Percentiles rank a stretch among this genome's conserved stretches.
phyloP scores from a whole-genome alignment of 2,113 vertebrate species.

The Andinoacara biseriatus region DNA sequence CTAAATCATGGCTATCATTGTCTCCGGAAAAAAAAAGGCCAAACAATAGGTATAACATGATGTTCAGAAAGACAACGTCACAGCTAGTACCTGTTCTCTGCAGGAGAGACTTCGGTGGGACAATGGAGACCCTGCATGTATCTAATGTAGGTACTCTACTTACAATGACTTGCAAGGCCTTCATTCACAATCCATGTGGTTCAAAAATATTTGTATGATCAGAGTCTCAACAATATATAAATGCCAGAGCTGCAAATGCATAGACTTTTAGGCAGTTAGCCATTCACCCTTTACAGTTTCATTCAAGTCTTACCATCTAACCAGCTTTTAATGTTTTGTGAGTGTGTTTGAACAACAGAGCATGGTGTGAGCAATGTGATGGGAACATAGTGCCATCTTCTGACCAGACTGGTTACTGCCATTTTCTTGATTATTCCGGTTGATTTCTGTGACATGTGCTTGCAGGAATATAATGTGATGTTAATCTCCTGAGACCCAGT shows the following conservation, averaged over 20 bases:
- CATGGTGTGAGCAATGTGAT: slow-evolving; percentile 5
- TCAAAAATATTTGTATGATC: slow-evolving; percentile 13
- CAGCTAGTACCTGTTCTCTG: neutral
- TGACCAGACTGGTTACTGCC: slow-evolving; percentile 42
- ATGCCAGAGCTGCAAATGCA: slow-evolving; percentile 12
- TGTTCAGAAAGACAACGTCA: neutral
- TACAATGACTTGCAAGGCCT: neutral
- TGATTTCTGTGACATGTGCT: slow-evolving; percentile 51
- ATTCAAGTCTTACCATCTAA: slow-evolving; percentile 45
- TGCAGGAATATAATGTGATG: slow-evolving; percentile 50
- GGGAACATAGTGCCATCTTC: slow-evolving; percentile 79
- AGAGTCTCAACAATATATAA: slow-evolving; percentile 13
- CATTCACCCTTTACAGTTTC: slow-evolving; percentile 54
- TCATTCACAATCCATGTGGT: slow-evolving; percentile 52
- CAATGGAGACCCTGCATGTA: neutral
- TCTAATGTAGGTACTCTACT: neutral
- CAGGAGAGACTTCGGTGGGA: neutral
- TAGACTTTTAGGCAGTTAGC: slow-evolving; percentile 34
- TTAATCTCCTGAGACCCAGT: slow-evolving; percentile 30
- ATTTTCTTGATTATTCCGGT: slow-evolving; percentile 6
- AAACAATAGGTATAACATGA: neutral
- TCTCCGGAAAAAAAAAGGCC: neutral
- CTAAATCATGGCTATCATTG: neutral
- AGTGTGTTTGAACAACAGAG: neutral
- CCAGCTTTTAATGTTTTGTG: slow-evolving; percentile 20